Evolutionary conservation across 2,113 vertebrate genomes (phyloP), one percentile per base, ranked within the genome.

Genomic region (Panurus biarmicus): DNA sequence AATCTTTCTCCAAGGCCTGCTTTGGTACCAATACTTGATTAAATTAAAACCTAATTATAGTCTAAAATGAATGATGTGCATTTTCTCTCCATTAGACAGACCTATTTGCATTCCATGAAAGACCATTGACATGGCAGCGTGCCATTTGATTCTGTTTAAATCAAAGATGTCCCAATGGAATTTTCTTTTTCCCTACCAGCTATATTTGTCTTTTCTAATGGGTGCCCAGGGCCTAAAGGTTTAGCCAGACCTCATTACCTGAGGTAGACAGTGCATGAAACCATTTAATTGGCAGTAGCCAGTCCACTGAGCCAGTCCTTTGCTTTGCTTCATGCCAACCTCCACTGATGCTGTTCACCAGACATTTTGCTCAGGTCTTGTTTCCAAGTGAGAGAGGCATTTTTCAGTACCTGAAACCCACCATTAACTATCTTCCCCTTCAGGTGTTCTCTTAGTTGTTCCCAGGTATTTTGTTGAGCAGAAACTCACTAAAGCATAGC

Each of bases 1-100:
- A 93, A 91, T 93, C 56, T 84, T 94, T 96, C 89, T 96, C 95
- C 57, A 77, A 94, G 83, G 85, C 83, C 92, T 95, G 74, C 92
- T 93, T 96, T 85, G 94, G 85, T 85, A 96, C 77, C 80, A 94
- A 77, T 81, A 91, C 72, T 94, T 93, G 72, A 95, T 96, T 96
- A 96, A 96, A 97, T 96, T 96, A 96, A 96, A 96, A 91, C 31
- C 85, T 94, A 93, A 96, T 97, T 96, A 96, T 78, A 93, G 85
- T 92, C 87, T 92, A 84, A 93, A 96, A 93, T 96, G 82, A 96
- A 87, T 76, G 47, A 95, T 94, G 91, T 92, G 71, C 77, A 92
- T 96, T 89, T 91, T 93, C 80, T 81, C 80, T 87, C 56, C 80
- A 58, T 89, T 79, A 92, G 87, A 82, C 74, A 89, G 77, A 60